Percentiles rank a stretch among this genome's conserved stretches.
Evolutionary conservation across 1,140 invertebrate genomes (phyloP).

Genomic region (Conopomorpha cramerella): DNA sequence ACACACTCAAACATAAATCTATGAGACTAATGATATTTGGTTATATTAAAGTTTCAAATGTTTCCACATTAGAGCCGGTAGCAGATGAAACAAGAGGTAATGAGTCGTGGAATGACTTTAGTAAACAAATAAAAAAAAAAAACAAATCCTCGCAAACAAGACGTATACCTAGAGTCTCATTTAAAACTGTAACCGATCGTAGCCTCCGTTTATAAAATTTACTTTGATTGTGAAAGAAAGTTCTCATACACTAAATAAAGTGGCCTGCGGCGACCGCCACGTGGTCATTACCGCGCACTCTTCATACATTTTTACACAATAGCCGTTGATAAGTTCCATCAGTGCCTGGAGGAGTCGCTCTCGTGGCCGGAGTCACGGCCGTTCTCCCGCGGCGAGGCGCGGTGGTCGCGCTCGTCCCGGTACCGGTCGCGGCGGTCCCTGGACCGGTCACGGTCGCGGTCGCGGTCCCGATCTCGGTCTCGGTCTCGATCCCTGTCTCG

Average conservation of each 20-base stretch:
- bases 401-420: constrained; percentile 43
- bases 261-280: too few species aligned
- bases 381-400: constrained; percentile 50
- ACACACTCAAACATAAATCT: constrained; percentile 25
- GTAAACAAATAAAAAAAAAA: neutral
- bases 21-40: constrained; percentile 22
- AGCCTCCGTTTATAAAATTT: neutral
- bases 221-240: too few species aligned
- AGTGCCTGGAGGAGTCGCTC: constrained; percentile 58
- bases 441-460: constrained; percentile 27
- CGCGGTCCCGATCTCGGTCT: constrained; percentile 33
- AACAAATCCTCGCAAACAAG: neutral
- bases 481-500: constrained; percentile 25
- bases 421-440: constrained; percentile 22
- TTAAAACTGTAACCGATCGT: neutral
- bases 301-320: neutral
- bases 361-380: constrained; percentile 55
- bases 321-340: constrained; percentile 4
- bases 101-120: neutral
- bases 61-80: neutral
- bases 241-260: too few species aligned
- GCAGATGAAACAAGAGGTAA: neutral
- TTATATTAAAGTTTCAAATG: constrained; percentile 13
- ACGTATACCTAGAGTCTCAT: too few species aligned
- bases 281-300: neutral